A percentile compares a stretch with the other conserved stretches of the same genome.
Conservation (phyloP, 2,888 invertebrate species). For the Hedychridium roseum region DNA sequence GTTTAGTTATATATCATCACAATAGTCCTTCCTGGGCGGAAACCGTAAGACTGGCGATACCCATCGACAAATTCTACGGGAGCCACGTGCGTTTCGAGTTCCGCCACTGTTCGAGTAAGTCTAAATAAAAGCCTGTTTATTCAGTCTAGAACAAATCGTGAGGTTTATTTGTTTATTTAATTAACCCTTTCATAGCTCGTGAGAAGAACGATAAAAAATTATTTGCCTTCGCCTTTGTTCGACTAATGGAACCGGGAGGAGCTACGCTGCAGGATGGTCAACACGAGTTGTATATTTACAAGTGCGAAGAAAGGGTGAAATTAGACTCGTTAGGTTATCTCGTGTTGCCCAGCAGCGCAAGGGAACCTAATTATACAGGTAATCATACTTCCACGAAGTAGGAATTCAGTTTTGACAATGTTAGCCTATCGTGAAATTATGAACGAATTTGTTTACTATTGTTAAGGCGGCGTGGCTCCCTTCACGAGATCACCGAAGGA, state of each 20-base stretch:
- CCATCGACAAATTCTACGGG: slow-evolving; percentile 91
- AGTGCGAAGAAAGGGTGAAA: slow-evolving; percentile 85
- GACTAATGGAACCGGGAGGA: slow-evolving; percentile 90
- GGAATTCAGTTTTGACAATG: too few species aligned
- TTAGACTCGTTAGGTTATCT: slow-evolving; percentile 69
- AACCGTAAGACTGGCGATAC: slow-evolving; percentile 85
- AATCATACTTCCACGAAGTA: too few species aligned
- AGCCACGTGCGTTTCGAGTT: slow-evolving; percentile 92
- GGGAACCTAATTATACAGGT: slow-evolving; percentile 55
- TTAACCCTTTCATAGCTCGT: slow-evolving; percentile 68
- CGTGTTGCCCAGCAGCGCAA: slow-evolving; percentile 60
- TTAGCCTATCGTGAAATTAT: too few species aligned
- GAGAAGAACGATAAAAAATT: slow-evolving; percentile 91
- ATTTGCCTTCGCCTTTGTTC: slow-evolving; percentile 90
- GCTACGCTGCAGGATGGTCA: slow-evolving; percentile 87
- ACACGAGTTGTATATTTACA: slow-evolving; percentile 91
- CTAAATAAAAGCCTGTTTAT: background rate
- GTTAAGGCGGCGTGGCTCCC: background rate
- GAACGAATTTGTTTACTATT: too few species aligned
- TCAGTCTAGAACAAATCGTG: background rate
- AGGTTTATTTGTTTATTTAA: background rate
- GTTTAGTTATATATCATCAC: slow-evolving; percentile 92
- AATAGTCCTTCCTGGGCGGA: slow-evolving; percentile 94
- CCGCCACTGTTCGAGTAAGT: slow-evolving; percentile 91
- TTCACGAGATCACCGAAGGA: slow-evolving; percentile 87